Base-by-base conservation (phyloP, 2,797 vertebrate genomes). In the Oryzias sinensis region DNA sequence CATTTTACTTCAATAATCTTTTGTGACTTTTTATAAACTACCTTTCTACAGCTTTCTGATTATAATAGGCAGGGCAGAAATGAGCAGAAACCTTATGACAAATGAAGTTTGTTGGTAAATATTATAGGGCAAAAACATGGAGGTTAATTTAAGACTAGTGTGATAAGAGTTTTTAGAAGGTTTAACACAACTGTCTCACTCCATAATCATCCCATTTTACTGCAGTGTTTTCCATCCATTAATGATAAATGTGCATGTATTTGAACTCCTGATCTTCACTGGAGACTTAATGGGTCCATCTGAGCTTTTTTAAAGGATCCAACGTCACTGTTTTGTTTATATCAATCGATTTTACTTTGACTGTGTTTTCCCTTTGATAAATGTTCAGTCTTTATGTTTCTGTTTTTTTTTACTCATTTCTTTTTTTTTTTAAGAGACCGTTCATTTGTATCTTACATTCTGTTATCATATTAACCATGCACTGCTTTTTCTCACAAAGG, bases 321-420 rank as follows among this genome's bases (percentile, higher is more conserved):
- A 22, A 51, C 65, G 53, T 70, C 62, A 27, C 43, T 56, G 40
- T 62, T 74, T 74, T 62, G 14, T 49, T 75, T 13, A 29, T 51
- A 51, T 62, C 53, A 66, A 77, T 57, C 68, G 2, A 37, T 62
- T 51, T 55, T 29, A 25, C 17, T 47, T 50, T 56, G 40, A 66
- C 43, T 27, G 33, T 43, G 25, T 66, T 37, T 29, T 44, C n/a
- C 42, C 6, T 37, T 3, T 52, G 18, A 15, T 14, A 16, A 11
- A 0, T 50, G 29, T 50, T 57, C 24, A 5, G 5, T 17, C 24
- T 4, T 40, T 59, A n/a, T 15, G 6, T 13, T 20, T 43, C 6
- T 42, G 9, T 33, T 49, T 43, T 11, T 20, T 16, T 17, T 44
- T 44, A n/a, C 4, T 43, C 7, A 18, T 17, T 18, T 17, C 8